Evolutionary conservation across 2,113 vertebrate genomes (phyloP).

Genomic region (Triplophysa dalaica): DNA sequence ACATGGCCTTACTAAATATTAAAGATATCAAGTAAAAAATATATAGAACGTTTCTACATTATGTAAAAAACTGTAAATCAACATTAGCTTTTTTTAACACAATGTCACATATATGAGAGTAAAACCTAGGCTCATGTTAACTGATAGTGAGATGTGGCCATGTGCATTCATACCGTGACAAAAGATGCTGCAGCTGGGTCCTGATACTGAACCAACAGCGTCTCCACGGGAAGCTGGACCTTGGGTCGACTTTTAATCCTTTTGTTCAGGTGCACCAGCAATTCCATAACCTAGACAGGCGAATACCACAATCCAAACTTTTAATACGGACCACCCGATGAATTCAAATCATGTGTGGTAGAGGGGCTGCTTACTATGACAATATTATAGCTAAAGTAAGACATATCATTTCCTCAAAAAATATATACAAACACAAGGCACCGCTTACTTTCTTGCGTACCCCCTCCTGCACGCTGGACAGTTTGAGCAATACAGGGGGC

Average conservation of each 20-base stretch:
- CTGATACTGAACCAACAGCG: constrained; percentile 94
- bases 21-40: too few relatives aligned
- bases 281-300: constrained; percentile 90
- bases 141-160: background rate
- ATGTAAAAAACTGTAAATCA: too few relatives aligned
- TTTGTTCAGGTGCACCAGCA: constrained; percentile 96
- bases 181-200: constrained; percentile 96
- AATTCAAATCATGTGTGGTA: background rate
- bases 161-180: constrained; percentile 81
- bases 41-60: too few relatives aligned
- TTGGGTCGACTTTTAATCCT: constrained; percentile 96
- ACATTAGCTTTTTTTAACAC: too few relatives aligned
- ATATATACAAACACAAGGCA: background rate
- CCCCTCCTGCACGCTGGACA: constrained; percentile 96
- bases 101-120: background rate
- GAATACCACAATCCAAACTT: background rate
- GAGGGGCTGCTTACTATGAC: background rate
- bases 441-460: constrained; percentile 94
- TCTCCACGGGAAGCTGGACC: constrained; percentile 97
- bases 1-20: too few relatives aligned
- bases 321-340: background rate
- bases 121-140: background rate
- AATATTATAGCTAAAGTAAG: too few relatives aligned
- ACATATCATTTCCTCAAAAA: too few relatives aligned
- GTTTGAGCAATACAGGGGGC: constrained; percentile 94